Evolutionary conservation across 2,888 invertebrate genomes (phyloP).

Genomic region (Meiosimyza platycephala): DNA sequence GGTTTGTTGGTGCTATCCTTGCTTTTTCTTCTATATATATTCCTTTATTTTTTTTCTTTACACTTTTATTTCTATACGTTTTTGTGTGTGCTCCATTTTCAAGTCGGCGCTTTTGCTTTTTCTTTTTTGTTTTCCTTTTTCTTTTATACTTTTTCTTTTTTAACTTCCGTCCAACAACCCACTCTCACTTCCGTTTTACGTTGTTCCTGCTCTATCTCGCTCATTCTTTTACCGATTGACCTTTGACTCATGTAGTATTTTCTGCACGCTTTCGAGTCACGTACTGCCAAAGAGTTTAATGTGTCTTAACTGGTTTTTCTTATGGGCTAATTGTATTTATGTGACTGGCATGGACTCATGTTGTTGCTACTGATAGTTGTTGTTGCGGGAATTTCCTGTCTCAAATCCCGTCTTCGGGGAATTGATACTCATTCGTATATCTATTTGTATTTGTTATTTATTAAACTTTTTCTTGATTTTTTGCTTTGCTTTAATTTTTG

Average conservation of each 20-base stretch:
- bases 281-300: conserved; percentile 41
- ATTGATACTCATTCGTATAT: conserved; percentile 8
- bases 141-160: not conserved
- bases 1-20: not conserved
- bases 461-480: not conserved
- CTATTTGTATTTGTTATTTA: conserved; percentile 3
- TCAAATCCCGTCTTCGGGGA: conserved; percentile 3
- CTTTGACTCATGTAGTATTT: conserved; percentile 51
- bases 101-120: not conserved
- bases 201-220: conserved; percentile 1
- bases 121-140: not conserved
- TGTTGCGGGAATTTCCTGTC: conserved; percentile 1
- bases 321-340: conserved; percentile 60
- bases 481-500: not conserved
- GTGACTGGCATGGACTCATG: conserved; percentile 54
- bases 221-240: conserved; percentile 50
- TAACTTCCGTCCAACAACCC: not conserved
- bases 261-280: conserved; percentile 39
- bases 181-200: conserved; percentile 10
- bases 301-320: conserved; percentile 35
- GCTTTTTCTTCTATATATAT: not conserved
- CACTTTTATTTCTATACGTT: conserved; percentile 55
- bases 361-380: conserved; percentile 34
- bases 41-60: conserved; percentile 41
- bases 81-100: conserved; percentile 44